phyloP scores from a whole-genome alignment of 2,113 vertebrate genomes.

The Peromyscus californicus region DNA sequence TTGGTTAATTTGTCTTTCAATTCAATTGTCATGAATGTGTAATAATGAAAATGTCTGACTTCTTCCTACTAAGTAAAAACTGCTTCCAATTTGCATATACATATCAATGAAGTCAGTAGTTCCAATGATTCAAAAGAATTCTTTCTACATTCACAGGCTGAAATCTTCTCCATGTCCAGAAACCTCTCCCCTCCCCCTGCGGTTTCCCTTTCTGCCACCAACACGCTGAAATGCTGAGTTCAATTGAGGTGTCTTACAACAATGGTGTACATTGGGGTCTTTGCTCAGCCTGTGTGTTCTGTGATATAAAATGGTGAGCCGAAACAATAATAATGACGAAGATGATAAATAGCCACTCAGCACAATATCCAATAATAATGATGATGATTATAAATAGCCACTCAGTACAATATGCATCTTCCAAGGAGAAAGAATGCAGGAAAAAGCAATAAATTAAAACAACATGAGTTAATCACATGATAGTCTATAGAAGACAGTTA shows the following conservation, averaged over 20 bases:
- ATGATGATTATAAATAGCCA: neutral
- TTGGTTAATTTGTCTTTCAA: neutral
- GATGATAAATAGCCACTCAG: too few relatives aligned
- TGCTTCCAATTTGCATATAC: neutral
- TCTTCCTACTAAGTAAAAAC: conserved; percentile 1
- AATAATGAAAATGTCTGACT: neutral
- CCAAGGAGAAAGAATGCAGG: neutral
- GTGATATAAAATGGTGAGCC: neutral
- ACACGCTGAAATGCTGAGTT: neutral
- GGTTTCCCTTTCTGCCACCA: neutral
- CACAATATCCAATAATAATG: neutral
- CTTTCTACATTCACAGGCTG: neutral
- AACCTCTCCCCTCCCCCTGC: neutral
- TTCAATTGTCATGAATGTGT: neutral
- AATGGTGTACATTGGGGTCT: neutral
- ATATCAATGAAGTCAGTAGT: neutral
- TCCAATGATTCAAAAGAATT: neutral
- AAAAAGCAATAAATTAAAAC: neutral
- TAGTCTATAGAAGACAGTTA: neutral
- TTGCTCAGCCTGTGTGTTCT: neutral
- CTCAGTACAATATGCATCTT: neutral
- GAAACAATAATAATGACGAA: neutral
- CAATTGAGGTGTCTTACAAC: neutral
- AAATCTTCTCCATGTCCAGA: neutral
- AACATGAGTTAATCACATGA: neutral